Evolutionary conservation across 2,888 invertebrate genomes (phyloP), one percentile per base, ranked within the genome.

Genomic region (Erebia palarica): DNA sequence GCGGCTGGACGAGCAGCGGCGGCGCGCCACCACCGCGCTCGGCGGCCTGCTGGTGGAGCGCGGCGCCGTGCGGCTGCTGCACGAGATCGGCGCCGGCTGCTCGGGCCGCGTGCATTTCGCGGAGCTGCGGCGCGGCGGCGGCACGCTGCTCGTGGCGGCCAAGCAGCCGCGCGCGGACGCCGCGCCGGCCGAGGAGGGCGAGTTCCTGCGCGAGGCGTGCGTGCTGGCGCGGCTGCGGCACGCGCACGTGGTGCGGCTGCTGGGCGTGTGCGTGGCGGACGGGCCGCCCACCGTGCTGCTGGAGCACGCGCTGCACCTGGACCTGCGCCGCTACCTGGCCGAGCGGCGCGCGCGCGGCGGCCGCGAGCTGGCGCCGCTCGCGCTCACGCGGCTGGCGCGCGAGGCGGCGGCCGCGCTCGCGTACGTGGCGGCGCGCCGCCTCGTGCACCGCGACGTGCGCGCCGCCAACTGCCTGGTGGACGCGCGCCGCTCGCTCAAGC

Each of bases 241-340:
- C 84, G 95, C 95, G 78, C 98, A 98, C 85, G 96, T 98, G 58
- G 96, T 98, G 9, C 95, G 95, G 75, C 91, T 98, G 18, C 86
- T 97, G 14, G 98, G 97, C 0, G 97, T 98, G 13, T 89, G 90
- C 75, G 96, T 97, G 76, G 95, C 96, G 1, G 96, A 96, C 77
- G 95, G 95, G 5, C 97, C 97, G 75, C 97, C 97, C 0, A 95
- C 97, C 10, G 96, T 97, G 79, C 96, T 97, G 0, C 98, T 98
- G 97, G 98, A 98, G 85, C 97, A 97, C 79, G 97, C 98, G 94
- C 92, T 97, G 7, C 97, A 97, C 82, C 98, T 98, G 16, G 98
- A 98, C 84, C 88, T 98, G 77, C 97, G 96, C 84, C 96, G 96
- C 0, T 98, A 96, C 85, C 92, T 98, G 58, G 89, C 55, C 90